Percentiles rank a stretch among this genome's conserved stretches.
These are phyloP conservation scores for Philopotamus ludificatus DNA, from an alignment of 1,140 invertebrate genomes.

Conservation along the genomic window DNA sequence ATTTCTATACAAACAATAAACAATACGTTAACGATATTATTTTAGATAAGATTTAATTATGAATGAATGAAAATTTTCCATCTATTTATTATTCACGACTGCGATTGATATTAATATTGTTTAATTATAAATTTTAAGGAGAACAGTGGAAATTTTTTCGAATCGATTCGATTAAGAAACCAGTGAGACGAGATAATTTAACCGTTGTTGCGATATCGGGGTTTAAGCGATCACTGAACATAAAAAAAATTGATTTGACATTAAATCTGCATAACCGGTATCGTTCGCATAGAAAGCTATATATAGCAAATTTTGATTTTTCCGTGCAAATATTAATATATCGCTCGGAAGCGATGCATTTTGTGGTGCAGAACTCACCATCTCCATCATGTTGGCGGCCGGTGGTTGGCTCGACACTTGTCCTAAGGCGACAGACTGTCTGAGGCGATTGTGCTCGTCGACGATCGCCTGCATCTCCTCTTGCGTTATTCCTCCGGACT, in stretches of 20 bases:
- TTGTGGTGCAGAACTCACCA: conserved; percentile 57
- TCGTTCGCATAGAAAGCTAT: conserved; percentile 34
- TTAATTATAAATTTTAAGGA: not conserved
- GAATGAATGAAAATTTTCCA: not conserved
- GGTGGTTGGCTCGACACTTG: conserved; percentile 72
- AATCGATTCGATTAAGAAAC: conserved; percentile 14
- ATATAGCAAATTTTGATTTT: not conserved
- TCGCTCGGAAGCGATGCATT: not conserved
- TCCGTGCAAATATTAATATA: not conserved
- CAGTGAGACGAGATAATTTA: conserved; percentile 21
- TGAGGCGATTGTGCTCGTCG: conserved; percentile 74
- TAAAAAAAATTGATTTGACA: conserved; percentile 23
- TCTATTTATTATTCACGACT: too few species aligned
- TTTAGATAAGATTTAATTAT: not conserved
- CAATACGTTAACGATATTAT: not conserved
- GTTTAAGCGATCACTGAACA: not conserved
- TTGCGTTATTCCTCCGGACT: conserved; percentile 64
- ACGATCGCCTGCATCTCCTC: conserved; percentile 74
- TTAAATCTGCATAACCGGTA: conserved; percentile 36
- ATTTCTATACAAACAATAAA: conserved; percentile 57
- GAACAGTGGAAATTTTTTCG: conserved; percentile 22
- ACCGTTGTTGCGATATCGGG: not conserved
- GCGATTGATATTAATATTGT: not conserved
- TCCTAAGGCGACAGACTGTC: conserved; percentile 76
- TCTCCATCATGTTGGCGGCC: conserved; percentile 78